phyloP scores from a whole-genome alignment of 1,140 invertebrate species.

The Cotesia chilonis region DNA sequence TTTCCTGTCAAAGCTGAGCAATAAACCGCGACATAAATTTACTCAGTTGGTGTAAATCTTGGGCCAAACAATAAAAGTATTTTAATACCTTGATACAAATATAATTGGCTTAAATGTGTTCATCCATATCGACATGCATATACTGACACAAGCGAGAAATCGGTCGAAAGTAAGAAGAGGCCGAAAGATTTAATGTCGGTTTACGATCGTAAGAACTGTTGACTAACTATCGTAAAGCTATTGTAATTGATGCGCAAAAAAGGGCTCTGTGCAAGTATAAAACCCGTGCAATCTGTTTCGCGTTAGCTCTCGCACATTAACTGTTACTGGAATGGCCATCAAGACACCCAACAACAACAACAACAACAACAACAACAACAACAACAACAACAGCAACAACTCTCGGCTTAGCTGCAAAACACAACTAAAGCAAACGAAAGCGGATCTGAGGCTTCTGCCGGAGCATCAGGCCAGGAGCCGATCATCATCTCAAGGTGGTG shows the following conservation, averaged over 20 bases:
- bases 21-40: no score
- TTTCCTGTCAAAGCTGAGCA: no score
- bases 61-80: background rate
- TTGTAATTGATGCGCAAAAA: slow-evolving; percentile 58
- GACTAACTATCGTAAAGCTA: slow-evolving; percentile 59
- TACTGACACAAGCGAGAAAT: background rate
- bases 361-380: no score
- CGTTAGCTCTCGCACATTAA: slow-evolving; percentile 54
- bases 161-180: slow-evolving; percentile 16
- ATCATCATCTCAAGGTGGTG: slow-evolving; percentile 9
- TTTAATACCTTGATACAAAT: background rate
- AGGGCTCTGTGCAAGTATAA: slow-evolving; percentile 34
- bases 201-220: slow-evolving; percentile 57
- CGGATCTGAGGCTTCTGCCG: background rate
- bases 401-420: no score
- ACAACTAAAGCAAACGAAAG: no score
- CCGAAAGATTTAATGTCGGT: slow-evolving; percentile 35
- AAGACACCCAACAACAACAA: slow-evolving; percentile 21
- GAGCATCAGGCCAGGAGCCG: slow-evolving; percentile 10
- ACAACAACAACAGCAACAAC: no score
- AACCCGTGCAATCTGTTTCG: slow-evolving; percentile 45
- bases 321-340: slow-evolving; percentile 57
- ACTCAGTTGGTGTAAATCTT: no score
- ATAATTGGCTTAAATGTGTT: no score
- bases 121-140: no score